Conservation (phyloP, 2,797 vertebrate genomes). For the Epinephelus coioides region DNA sequence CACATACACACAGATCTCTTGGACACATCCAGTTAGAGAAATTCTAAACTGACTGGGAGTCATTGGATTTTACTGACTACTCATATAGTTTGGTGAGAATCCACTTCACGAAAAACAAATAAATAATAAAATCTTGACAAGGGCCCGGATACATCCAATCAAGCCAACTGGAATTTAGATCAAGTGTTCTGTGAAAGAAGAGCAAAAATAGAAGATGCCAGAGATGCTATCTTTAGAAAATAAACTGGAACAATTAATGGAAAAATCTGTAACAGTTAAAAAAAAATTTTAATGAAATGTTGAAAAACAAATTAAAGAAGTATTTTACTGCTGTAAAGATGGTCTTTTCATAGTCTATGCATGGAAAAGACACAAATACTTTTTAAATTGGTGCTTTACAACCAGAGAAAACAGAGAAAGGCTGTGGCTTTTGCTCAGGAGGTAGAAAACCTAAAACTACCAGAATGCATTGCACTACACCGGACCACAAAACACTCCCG, state of each 20-base stretch:
- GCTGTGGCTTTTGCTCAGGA: too few species aligned
- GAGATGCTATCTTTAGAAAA: constrained; percentile 31
- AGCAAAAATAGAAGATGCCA: constrained; percentile 36
- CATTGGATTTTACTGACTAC: constrained; percentile 53
- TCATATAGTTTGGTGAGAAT: constrained; percentile 48
- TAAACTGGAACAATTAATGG: constrained; percentile 9
- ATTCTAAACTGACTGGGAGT: constrained; percentile 45
- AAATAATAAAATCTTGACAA: background rate
- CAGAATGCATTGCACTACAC: too few species aligned
- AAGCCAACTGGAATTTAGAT: constrained; percentile 46
- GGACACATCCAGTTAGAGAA: constrained; percentile 55
- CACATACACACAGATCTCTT: constrained; percentile 25
- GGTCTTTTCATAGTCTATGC: too few species aligned
- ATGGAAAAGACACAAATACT: too few species aligned
- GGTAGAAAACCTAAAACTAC: too few species aligned
- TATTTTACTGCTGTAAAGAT: too few species aligned
- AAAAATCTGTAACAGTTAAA: background rate
- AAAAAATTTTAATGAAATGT: too few species aligned
- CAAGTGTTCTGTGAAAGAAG: constrained; percentile 14
- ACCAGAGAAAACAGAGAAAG: too few species aligned
- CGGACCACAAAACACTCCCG: too few species aligned
- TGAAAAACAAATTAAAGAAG: too few species aligned
- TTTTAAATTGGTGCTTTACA: too few species aligned
- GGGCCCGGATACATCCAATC: constrained; percentile 33
- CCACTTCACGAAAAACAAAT: constrained; percentile 20